Base-by-base conservation (phyloP, 2,888 invertebrate species). In the Nymphalis urticae region DNA sequence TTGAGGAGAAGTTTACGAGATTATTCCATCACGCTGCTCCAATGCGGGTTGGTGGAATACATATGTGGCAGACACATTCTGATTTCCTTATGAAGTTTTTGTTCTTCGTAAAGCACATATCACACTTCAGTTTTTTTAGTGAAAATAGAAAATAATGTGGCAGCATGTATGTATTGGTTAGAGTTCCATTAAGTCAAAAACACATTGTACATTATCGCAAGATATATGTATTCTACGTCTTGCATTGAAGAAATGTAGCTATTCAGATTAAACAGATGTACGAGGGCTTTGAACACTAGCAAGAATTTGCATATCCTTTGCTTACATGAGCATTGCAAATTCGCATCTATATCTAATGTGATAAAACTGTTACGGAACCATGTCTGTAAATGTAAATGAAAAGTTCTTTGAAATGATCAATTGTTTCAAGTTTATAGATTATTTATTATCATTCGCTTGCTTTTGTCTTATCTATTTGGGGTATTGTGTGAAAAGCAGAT, bases 261-360 rank as follows among this genome's bases (percentile, higher is more conserved):
- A 42, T 42, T 42, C 42, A 42, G 50, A 50, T 50, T 50, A 50
- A 19, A 50, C 50, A 50, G 50, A 17, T 50, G 50, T 50, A 7
- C 50, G 17, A 50, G 50, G 19, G 19, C 17, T n/a, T 19, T 19
- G 50, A n/a, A 50, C 19, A 50, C 48, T 13, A n/a, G 19, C 7
- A 50, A 8, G 19, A 50, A 50, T 50, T 50, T 50, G 19, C 50
- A 50, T 50, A 50, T n/a, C 50, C 50, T n/a, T 50, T 19, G 19
- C 50, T 50, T 50, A 50, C 50, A 50, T 19, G 50, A 50, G 19
- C 50, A 50, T 50, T 50, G 7, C 50, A 50, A 50, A 19, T 50
- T 50, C 19, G 9, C n/a, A 50, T 50, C 19, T 9, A 50, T n/a
- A n/a, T 50, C 9, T n/a, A 50, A n/a, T 50, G 19, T 19, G 13